Conservation (phyloP, 2,888 invertebrate species). For the Coenonympha glycerion region DNA sequence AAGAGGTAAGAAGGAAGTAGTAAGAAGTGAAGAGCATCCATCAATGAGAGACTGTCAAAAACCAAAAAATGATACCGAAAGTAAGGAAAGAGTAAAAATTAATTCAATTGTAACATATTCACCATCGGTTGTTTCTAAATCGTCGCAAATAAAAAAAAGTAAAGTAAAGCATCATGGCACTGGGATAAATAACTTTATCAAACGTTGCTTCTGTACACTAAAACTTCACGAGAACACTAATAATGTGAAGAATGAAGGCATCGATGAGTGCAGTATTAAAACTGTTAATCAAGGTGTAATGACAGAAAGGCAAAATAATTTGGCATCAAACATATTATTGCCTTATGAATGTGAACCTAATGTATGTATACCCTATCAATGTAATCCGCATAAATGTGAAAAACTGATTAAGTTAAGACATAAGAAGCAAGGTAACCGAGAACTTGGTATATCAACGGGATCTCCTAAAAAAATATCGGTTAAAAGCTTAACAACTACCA, state of each 20-base stretch:
- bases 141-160: not conserved
- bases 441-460: conserved; percentile 19
- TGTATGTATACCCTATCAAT: conserved; percentile 39
- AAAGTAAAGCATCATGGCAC: conserved; percentile 3
- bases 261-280: not conserved
- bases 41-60: conserved; percentile 11
- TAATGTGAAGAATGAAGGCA: not conserved
- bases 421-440: conserved; percentile 23
- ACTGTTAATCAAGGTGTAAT: conserved; percentile 14
- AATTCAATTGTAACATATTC: not conserved
- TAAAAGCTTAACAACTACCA: conserved; percentile 25
- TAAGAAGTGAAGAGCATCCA: no score
- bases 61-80: conserved; percentile 12
- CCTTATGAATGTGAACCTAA: conserved; percentile 44
- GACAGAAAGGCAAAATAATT: conserved; percentile 18
- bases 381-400: conserved; percentile 38
- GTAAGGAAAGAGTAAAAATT: conserved; percentile 2
- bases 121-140: not conserved
- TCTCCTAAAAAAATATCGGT: conserved; percentile 23
- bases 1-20: no score
- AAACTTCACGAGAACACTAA: conserved; percentile 1
- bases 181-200: conserved; percentile 14
- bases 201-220: conserved; percentile 21
- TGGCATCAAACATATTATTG: conserved; percentile 15
- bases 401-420: conserved; percentile 36